Evolutionary conservation across 2,113 vertebrate species (phyloP).

Genomic region (Gavialis gangeticus): DNA sequence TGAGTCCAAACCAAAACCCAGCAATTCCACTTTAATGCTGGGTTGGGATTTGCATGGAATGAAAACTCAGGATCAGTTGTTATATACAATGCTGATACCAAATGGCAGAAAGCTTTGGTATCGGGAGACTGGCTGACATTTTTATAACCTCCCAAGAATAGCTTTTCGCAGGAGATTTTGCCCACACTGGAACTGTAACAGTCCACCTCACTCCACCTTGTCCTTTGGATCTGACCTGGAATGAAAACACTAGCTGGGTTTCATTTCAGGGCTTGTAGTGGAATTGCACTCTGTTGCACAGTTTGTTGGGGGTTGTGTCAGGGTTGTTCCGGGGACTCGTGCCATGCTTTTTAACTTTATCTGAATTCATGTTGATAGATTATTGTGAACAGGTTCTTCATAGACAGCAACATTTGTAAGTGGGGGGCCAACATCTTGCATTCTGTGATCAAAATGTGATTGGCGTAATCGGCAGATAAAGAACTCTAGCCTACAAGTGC

Average conservation of each 20-base stretch:
- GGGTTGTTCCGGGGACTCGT: neutral
- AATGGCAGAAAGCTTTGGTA: neutral
- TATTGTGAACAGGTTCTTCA: neutral
- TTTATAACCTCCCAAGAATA: neutral
- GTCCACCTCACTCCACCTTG: neutral
- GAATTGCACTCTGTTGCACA: neutral
- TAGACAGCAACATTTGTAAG: neutral
- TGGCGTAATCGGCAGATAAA: neutral
- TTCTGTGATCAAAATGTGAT: neutral
- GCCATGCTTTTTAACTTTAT: neutral
- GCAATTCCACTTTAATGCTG: neutral
- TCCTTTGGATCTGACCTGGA: neutral
- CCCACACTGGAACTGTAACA: neutral
- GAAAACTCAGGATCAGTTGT: neutral
- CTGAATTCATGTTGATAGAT: neutral
- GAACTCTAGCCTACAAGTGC: neutral
- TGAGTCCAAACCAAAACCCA: neutral
- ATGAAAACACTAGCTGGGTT: neutral
- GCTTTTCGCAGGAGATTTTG: neutral
- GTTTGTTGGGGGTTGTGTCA: neutral
- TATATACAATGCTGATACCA: neutral
- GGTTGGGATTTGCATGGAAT: neutral
- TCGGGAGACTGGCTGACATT: neutral
- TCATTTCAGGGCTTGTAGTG: neutral
- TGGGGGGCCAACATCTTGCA: neutral